Percentiles rank a stretch among this genome's conserved stretches.
These are phyloP conservation scores for Dipodomys merriami DNA, from an alignment of 2,113 vertebrate genomes.

Conservation along the genomic window DNA sequence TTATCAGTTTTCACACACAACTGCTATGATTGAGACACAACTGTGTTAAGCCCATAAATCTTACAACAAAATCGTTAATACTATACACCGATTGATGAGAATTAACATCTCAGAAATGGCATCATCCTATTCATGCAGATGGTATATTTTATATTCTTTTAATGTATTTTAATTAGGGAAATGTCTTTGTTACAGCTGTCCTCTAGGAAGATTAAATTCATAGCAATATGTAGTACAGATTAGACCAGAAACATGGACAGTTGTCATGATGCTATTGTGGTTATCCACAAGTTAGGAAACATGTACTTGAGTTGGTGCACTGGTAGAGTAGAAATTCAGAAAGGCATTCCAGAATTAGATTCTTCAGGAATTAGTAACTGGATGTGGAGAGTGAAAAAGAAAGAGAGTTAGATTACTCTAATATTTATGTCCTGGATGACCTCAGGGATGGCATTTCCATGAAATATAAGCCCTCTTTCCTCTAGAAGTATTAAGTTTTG, in stretches of 20 bases:
- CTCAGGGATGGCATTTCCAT: neutral
- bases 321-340: neutral
- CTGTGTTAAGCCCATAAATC: slow-evolving; percentile 2
- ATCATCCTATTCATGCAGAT: neutral
- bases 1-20: neutral
- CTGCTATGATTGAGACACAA: neutral
- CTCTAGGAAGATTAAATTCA: slow-evolving; percentile 36
- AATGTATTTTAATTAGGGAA: slow-evolving; percentile 14
- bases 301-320: neutral
- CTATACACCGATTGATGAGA: neutral
- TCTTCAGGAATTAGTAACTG: neutral
- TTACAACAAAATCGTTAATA: slow-evolving; percentile 12
- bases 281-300: neutral
- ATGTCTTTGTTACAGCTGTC: neutral
- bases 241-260: neutral
- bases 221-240: neutral
- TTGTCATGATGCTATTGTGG: neutral
- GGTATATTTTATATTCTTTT: neutral
- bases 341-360: neutral
- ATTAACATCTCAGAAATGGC: slow-evolving; percentile 16
- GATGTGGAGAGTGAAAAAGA: slow-evolving; percentile 1
- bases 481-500: neutral
- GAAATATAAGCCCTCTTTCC: neutral
- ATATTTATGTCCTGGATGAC: neutral
- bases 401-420: neutral